Base-by-base conservation (phyloP, 2,113 vertebrate genomes). In the Melanostigma gelatinosum region DNA sequence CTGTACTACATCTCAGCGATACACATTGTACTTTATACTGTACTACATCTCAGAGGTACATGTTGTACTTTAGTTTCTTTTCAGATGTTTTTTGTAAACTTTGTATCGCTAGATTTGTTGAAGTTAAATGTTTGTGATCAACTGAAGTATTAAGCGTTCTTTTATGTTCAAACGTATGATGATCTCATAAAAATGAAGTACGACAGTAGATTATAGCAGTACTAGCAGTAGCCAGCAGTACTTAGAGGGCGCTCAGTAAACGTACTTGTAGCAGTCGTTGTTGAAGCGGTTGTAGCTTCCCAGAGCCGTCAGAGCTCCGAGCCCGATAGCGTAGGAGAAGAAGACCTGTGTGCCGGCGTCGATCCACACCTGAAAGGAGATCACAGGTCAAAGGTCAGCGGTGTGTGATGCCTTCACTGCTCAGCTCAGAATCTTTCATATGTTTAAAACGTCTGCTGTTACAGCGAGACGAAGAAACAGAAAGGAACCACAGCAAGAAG, bases 271-370 rank as follows among this genome's bases (percentile, higher is more conserved):
- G 93, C 95, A 96, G 93, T 96, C 94, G 2, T 96, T 96, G 93
- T 96, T 94, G 85, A 96, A 96, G 82, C 94, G 93, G 92, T 96
- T 96, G 89, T 95, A 96, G 91, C 95, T 96, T 80, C 95, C 95
- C 42, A 96, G 88, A 38, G 95, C 95, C 0, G 95, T 95, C 83
- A 96, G 93, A 12, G 95, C 95, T 32, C 95, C 95, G 6, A 96
- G 94, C 3, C 95, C 95, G 8, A 96, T 96, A 52, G 95, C 95
- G n/a, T 96, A 95, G 0, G 95, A 96, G 92, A 95, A 96, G 82
- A 96, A 96, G 50, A 96, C 93, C 87, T 96, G 95, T 0, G 95
- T 96, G 2, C 95, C 95, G 1, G 95, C 95, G 40, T 96, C 95
- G 0, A 96, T 95, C 95, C 95, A 96, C 46, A 96, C 95, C 95